Evolutionary conservation across 2,113 vertebrate species (phyloP).

Genomic region (Sylvicapra grimmia): DNA sequence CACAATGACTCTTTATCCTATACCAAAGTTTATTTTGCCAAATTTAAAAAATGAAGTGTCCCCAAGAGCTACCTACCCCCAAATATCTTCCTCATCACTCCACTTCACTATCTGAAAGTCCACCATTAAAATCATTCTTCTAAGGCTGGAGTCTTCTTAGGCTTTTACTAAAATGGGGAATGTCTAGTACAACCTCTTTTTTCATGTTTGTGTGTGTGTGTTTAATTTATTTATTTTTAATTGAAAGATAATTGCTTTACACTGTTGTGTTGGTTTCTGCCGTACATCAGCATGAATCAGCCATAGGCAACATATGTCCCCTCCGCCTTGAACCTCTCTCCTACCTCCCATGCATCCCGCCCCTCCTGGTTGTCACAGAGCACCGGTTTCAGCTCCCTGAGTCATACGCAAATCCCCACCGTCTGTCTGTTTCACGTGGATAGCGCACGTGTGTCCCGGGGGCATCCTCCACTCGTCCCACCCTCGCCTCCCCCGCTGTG

Average conservation of each 20-base stretch:
- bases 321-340: not conserved
- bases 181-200: not conserved
- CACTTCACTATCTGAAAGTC: not conserved
- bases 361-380: not conserved
- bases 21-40: not conserved
- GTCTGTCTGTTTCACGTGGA: not conserved
- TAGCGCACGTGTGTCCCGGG: not conserved
- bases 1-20: not conserved
- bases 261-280: not conserved
- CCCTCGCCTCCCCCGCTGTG: not conserved
- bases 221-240: not conserved
- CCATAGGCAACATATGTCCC: not conserved
- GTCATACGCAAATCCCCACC: not conserved
- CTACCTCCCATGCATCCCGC: not conserved
- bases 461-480: fast-evolving
- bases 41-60: not conserved
- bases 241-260: not conserved
- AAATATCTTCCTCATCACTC: not conserved
- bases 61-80: not conserved
- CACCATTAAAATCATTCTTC: not conserved
- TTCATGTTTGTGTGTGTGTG: not conserved
- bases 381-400: not conserved
- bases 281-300: not conserved
- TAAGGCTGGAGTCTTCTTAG: not conserved
- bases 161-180: not conserved